phyloP scores from a whole-genome alignment of 30 jellyfish, hydroid and myxozoan genomes.

The Phacellophora camtschatica region DNA sequence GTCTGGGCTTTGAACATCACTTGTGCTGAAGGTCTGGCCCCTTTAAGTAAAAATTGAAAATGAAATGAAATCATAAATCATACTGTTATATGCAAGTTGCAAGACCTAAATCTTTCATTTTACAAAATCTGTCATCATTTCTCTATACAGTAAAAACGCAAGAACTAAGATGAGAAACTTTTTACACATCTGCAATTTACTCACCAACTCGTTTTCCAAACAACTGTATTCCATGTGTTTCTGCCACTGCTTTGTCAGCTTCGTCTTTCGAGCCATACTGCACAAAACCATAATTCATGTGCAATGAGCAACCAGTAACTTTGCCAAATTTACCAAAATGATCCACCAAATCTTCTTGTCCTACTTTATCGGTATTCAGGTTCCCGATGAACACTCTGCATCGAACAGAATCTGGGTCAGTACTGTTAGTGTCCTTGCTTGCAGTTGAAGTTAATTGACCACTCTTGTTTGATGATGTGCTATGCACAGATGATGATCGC shows the following conservation, averaged over 20 bases:
- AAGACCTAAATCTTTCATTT: too few relatives aligned
- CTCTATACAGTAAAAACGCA: not conserved
- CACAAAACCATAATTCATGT: slow-evolving; percentile 87
- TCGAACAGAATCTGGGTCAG: slow-evolving; percentile 78
- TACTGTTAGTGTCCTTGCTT: slow-evolving; percentile 88
- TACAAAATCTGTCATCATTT: too few relatives aligned
- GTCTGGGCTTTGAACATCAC: too few relatives aligned
- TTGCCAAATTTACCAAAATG: slow-evolving; percentile 77
- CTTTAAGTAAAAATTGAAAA: too few relatives aligned
- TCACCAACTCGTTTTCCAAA: slow-evolving; percentile 95
- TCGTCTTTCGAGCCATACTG: slow-evolving; percentile 66
- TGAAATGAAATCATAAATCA: too few relatives aligned
- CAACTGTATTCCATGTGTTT: slow-evolving; percentile 72
- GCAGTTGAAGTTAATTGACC: not conserved
- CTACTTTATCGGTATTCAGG: slow-evolving; percentile 67
- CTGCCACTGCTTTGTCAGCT: slow-evolving; percentile 85
- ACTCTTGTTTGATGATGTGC: not conserved
- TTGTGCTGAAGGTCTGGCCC: too few relatives aligned
- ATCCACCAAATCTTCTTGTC: slow-evolving; percentile 69
- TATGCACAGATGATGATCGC: not conserved
- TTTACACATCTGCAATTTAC: not conserved
- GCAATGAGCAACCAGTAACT: slow-evolving; percentile 78
- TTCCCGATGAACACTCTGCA: slow-evolving; percentile 94
- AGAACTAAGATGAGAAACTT: not conserved
- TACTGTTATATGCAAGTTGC: not conserved